These are phyloP conservation scores for Pipistrellus kuhlii DNA, from an alignment of 2,797 vertebrate genomes.

Conservation along the genomic window DNA sequence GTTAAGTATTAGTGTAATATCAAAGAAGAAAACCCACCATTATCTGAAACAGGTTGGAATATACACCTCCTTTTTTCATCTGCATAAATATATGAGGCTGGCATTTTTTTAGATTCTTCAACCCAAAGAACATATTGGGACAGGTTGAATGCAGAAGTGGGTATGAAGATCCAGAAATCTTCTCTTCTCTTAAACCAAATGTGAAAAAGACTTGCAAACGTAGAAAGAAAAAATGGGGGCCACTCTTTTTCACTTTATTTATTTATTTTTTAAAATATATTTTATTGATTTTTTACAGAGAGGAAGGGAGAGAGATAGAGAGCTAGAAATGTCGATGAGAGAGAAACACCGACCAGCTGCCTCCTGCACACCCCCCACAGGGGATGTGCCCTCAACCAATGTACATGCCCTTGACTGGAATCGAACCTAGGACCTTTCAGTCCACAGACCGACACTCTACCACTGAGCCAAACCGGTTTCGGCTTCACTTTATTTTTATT, in stretches of 20 bases:
- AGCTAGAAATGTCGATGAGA: too few relatives aligned
- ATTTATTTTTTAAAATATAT: too few relatives aligned
- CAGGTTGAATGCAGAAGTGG: not conserved
- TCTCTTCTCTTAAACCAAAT: conserved; percentile 34
- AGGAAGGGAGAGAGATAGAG: too few relatives aligned
- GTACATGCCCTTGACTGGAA: too few relatives aligned
- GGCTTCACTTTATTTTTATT: not conserved
- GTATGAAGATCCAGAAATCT: not conserved
- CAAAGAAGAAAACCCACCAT: not conserved
- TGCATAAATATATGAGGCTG: not conserved
- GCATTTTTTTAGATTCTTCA: conserved; percentile 25
- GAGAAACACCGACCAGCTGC: too few relatives aligned
- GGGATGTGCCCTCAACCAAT: too few relatives aligned
- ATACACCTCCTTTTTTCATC: not conserved
- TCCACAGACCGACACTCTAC: too few relatives aligned
- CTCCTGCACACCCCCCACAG: too few relatives aligned
- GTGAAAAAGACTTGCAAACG: not conserved
- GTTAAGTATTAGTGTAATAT: not conserved
- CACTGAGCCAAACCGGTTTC: too few relatives aligned
- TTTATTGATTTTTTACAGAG: too few relatives aligned
- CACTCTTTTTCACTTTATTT: not conserved
- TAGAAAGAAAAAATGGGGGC: not conserved
- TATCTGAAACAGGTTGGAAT: not conserved
- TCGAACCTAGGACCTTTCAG: too few relatives aligned
- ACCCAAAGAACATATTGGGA: not conserved